Percentiles rank a stretch among this genome's conserved stretches.
phyloP scores from a whole-genome alignment of 2,113 vertebrate species.

The Vimba vimba region DNA sequence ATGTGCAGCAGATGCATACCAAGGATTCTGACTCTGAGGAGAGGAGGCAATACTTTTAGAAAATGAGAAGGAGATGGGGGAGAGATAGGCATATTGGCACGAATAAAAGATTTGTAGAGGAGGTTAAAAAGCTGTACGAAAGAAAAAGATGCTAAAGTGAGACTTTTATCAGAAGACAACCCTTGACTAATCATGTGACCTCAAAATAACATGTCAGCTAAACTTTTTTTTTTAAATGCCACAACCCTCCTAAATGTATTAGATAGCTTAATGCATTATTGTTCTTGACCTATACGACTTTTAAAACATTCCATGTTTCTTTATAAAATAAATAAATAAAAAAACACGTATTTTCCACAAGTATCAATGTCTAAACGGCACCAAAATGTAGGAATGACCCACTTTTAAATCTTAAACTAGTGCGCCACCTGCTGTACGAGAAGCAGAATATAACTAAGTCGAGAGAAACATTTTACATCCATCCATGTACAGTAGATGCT shows the following conservation, averaged over 20 bases:
- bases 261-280: background rate
- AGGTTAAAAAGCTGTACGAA: background rate
- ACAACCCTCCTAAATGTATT: background rate
- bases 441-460: background rate
- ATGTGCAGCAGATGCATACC: background rate
- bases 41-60: background rate
- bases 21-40: background rate
- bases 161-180: background rate
- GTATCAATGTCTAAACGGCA: background rate
- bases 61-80: background rate
- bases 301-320: background rate
- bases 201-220: background rate
- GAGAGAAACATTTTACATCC: too few species aligned
- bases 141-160: background rate
- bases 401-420: background rate
- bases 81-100: background rate
- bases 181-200: background rate
- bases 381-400: background rate
- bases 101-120: background rate
- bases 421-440: conserved; percentile 30
- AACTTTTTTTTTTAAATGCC: background rate
- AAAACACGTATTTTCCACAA: background rate
- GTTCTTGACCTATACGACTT: background rate
- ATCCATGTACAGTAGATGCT: too few species aligned
- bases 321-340: background rate